Percentiles rank a stretch among this genome's conserved stretches.
These are phyloP conservation scores for Chelidonichthys spinosus DNA, from an alignment of 2,797 vertebrate genomes.

Conservation along the genomic window DNA sequence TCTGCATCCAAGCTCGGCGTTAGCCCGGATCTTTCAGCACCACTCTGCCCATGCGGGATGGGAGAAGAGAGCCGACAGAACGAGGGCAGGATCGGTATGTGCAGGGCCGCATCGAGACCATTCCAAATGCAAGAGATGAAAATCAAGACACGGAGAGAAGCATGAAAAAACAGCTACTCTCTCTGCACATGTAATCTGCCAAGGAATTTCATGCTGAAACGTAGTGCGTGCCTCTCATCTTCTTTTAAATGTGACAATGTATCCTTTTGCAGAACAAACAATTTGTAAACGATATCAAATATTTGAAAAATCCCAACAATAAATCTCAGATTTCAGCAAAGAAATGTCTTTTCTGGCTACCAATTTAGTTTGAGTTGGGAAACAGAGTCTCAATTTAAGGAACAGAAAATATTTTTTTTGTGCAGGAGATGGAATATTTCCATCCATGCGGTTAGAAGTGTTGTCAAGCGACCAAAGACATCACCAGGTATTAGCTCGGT, in stretches of 20 bases:
- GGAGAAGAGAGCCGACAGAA: slow-evolving; percentile 66
- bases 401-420: too few relatives aligned
- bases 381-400: neutral
- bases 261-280: too few relatives aligned
- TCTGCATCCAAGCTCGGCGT: slow-evolving; percentile 43
- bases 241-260: neutral
- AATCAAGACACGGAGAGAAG: slow-evolving; percentile 9
- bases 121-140: slow-evolving; percentile 22
- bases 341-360: neutral
- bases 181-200: neutral
- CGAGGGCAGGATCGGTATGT: slow-evolving; percentile 55
- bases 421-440: neutral
- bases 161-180: neutral
- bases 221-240: neutral
- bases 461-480: neutral
- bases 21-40: slow-evolving; percentile 72
- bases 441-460: neutral
- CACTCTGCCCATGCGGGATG: slow-evolving; percentile 55
- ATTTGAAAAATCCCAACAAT: neutral
- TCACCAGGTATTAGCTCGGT: neutral
- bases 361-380: too few relatives aligned
- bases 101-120: slow-evolving; percentile 8
- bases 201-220: neutral
- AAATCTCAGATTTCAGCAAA: neutral
- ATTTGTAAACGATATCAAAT: neutral